Evolutionary conservation across 2,113 vertebrate species (phyloP).

Genomic region (Fulica atra): DNA sequence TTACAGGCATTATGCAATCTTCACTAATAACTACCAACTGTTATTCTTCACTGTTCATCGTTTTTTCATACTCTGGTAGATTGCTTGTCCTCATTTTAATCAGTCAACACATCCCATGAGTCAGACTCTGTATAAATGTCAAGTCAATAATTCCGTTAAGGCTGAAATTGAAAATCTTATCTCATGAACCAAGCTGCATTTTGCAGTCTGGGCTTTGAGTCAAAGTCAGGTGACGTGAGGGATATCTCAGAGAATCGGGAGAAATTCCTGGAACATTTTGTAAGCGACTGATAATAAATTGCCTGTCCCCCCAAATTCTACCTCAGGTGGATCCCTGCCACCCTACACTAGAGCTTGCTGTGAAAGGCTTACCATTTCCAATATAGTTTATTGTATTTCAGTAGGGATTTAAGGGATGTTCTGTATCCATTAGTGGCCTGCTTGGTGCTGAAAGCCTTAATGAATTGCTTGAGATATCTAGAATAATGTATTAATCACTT

Average conservation of each 20-base stretch:
- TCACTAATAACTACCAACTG: background rate
- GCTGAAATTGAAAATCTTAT: slow-evolving; percentile 48
- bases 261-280: slow-evolving; percentile 54
- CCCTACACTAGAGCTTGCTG: background rate
- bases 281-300: background rate
- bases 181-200: slow-evolving; percentile 42
- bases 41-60: background rate
- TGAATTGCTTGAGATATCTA: background rate
- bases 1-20: background rate
- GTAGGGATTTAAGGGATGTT: background rate
- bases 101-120: slow-evolving; percentile 56
- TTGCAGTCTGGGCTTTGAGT: slow-evolving; percentile 35
- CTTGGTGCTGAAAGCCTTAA: slow-evolving; percentile 16
- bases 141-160: slow-evolving; percentile 52
- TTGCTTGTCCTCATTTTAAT: slow-evolving; percentile 54
- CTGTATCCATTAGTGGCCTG: slow-evolving; percentile 1
- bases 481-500: background rate
- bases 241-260: slow-evolving; percentile 16
- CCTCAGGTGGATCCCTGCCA: background rate
- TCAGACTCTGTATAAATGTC: slow-evolving; percentile 61
- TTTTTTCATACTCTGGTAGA: slow-evolving; percentile 22
- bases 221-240: slow-evolving; percentile 18
- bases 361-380: background rate
- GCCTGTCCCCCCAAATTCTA: background rate
- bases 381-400: slow-evolving; percentile 6